Evolutionary conservation across 2,113 vertebrate species (phyloP), one percentile per base, ranked within the genome.

Genomic region (Petrocephalus zakoni): DNA sequence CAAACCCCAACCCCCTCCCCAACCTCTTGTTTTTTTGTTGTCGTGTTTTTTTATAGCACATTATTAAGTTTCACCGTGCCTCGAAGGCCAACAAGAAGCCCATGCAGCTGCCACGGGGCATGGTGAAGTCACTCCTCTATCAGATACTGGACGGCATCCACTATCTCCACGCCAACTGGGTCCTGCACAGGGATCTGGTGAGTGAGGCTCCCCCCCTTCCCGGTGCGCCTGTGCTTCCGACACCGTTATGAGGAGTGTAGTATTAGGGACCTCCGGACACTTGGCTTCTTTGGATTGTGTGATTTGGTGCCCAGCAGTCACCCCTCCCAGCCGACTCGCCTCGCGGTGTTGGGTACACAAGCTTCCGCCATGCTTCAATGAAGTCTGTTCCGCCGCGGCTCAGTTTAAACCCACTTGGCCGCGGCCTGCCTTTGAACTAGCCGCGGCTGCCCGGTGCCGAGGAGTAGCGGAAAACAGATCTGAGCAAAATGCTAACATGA

Each of bases 41-140:
- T 42, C 42, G 42, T 42, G 42, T 42, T 42, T 29, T 90, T 93
- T 95, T 94, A 87, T 94, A 99, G 98, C 98, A 99, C 95, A 99
- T 99, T 94, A 99, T 99, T 94, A 99, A 99, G 95, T 99, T 99
- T 95, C 98, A 99, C 95, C 97, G 98, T 96, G 98, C 98, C 90
- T 99, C 98, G 93, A 99, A 99, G 95, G 98, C 98, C 94, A 99
- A 99, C 94, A 99, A 99, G 96, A 99, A 99, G 94, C 98, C 98
- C 90, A 97, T 99, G 95, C 98, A 99, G 95, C 96, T 99, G 95
- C 98, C 98, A 85, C 96, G 98, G 94, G 98, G 98, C 94, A 99
- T 99, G 98, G 98, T 99, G 94, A 99, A 99, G 95, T 99, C 98
- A 83, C 95, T 99, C 89, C 97, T 99, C 13, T 99, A 99, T 96